These are phyloP conservation scores for Sitta europaea DNA, from an alignment of 2,113 vertebrate species.

Conservation along the genomic window DNA sequence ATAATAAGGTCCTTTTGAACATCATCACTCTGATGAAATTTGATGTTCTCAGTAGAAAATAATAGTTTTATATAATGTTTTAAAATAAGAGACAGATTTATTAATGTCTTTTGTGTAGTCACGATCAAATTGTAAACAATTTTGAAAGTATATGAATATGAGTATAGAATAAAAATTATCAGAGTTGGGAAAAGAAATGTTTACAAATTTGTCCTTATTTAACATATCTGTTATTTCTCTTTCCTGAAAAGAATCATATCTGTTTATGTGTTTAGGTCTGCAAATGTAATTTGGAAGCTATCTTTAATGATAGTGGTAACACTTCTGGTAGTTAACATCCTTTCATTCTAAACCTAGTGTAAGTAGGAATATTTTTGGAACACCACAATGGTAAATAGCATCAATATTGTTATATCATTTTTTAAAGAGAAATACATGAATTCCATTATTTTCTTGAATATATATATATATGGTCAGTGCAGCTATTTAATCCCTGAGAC, in stretches of 20 bases:
- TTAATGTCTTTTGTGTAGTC: background rate
- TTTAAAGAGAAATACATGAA: background rate
- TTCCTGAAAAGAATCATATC: background rate
- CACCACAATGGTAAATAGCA: background rate
- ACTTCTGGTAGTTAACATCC: background rate
- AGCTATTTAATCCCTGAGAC: background rate
- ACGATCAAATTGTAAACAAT: background rate
- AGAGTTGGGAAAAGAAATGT: background rate
- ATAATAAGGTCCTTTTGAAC: slow-evolving; percentile 9
- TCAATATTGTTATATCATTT: background rate
- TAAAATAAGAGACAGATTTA: background rate
- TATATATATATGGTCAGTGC: background rate
- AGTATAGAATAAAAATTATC: background rate
- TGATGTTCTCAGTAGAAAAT: slow-evolving; percentile 14
- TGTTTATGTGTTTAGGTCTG: background rate
- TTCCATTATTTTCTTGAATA: background rate
- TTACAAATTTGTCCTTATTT: background rate
- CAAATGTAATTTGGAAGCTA: background rate
- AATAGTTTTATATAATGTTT: background rate
- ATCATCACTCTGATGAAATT: slow-evolving; percentile 13
- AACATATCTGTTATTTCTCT: background rate
- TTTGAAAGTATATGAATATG: background rate
- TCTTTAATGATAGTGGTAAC: background rate
- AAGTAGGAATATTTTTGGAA: background rate
- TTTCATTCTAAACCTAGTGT: background rate